Percentiles rank a stretch among this genome's conserved stretches.
Conservation (phyloP, 1,140 invertebrate species). For the Drosophila truncata region DNA sequence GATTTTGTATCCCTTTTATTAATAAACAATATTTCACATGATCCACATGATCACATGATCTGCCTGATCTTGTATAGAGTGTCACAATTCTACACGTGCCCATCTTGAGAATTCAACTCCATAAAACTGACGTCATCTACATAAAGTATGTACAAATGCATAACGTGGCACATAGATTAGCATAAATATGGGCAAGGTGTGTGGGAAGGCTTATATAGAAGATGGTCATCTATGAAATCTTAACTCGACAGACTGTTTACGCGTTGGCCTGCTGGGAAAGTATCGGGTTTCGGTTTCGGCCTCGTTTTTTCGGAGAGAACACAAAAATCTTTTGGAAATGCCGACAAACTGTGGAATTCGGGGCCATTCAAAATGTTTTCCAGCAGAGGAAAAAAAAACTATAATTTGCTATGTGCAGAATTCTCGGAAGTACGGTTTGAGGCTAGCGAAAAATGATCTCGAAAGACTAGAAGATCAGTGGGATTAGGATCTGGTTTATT, state of each 20-base stretch:
- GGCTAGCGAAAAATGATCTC: slow-evolving; percentile 8
- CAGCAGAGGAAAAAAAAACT: background rate
- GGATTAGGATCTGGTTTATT: background rate
- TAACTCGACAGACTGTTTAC: slow-evolving; percentile 20
- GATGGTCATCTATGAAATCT: slow-evolving; percentile 43
- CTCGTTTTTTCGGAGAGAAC: slow-evolving; percentile 8
- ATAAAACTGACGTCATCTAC: slow-evolving; percentile 19
- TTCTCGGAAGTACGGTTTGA: slow-evolving; percentile 15
- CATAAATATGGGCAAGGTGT: slow-evolving; percentile 34
- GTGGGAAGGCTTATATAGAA: slow-evolving; percentile 23
- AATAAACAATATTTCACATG: background rate
- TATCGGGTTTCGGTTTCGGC: slow-evolving; percentile 37
- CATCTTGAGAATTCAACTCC: slow-evolving; percentile 1
- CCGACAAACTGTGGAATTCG: slow-evolving; percentile 40
- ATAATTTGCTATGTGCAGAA: slow-evolving; percentile 17
- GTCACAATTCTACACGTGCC: slow-evolving; percentile 19
- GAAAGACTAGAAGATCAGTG: background rate
- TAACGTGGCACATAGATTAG: slow-evolving; percentile 19
- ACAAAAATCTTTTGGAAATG: slow-evolving; percentile 16
- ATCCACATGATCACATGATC: background rate
- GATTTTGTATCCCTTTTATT: background rate
- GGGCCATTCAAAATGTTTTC: slow-evolving; percentile 25
- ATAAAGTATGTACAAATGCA: slow-evolving; percentile 26
- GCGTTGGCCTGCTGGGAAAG: slow-evolving; percentile 33
- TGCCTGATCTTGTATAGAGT: slow-evolving; percentile 8